Base-by-base conservation (phyloP, 2,797 vertebrate species). In the Enteromius paludinosus region DNA sequence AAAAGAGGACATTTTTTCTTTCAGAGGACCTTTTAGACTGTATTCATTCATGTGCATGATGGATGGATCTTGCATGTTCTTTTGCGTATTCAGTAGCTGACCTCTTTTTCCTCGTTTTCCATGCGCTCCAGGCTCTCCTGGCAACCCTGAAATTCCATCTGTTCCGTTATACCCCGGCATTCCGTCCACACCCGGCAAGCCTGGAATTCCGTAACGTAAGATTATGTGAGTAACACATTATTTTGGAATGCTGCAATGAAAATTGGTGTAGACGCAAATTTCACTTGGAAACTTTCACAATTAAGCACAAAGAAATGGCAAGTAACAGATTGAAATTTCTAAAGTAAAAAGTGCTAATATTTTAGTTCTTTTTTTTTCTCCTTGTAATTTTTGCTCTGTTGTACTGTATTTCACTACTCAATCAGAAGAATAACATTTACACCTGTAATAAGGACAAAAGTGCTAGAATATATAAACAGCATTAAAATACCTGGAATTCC, bases 31-130 rank as follows among this genome's bases (percentile, higher is more conserved):
- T 45, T 83, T 75, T 74, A 41, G 17, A 35, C 62, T 74, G 4
- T 15, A 77, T 68, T 59, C 17, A 73, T 82, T 79, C 68, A 74
- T 85, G 56, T 47, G 14, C 52, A 47, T 64, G 30, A 75, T 54
- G 41, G 33, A 41, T 59, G 33, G 3, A 45, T 59, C 62, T 47
- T 62, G 11, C 0, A 28, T 20, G 56, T 59, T 82, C 45, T 75
- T 66, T 45, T 12, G 25, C n/a, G 3, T 10, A 33, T 35, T 3
- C 25, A 30, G 25, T 30, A 38, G 30, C 83, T 86, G 79, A 89
- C 98, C 98, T 93, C 90, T 95, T 95, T 96, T 98, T 28, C 98
- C 98, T 95, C 96, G 95, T 93, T 94, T 98, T 30, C 97, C 97
- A 20, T 92, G 94, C 65, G 90, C 82, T 91, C 97, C 98, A 2